Conservation (phyloP, 2,113 vertebrate species). For the Rhabdomys dilectus region DNA sequence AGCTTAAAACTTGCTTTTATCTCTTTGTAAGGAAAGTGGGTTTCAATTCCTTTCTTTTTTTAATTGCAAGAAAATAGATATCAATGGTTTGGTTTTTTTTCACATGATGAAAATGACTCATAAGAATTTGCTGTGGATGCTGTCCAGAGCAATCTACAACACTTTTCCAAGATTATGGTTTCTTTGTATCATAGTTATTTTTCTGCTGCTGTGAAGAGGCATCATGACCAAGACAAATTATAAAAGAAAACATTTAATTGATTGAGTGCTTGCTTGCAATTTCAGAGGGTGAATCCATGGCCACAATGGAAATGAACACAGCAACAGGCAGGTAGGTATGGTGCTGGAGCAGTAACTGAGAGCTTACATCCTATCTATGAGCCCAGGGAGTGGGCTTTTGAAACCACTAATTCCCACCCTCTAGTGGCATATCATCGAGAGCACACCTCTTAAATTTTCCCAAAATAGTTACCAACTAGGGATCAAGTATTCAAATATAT, state of each 20-base stretch:
- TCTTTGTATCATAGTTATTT: background rate
- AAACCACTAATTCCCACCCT: background rate
- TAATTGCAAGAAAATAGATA: background rate
- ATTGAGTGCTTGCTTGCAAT: background rate
- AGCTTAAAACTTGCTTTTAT: constrained; percentile 38
- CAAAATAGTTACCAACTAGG: background rate
- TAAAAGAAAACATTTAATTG: background rate
- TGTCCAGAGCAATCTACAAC: background rate
- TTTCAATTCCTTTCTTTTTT: constrained; percentile 63
- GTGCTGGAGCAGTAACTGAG: background rate
- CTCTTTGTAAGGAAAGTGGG: constrained; percentile 1
- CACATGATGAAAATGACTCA: background rate
- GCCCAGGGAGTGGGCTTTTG: background rate
- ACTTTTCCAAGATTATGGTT: constrained; percentile 25
- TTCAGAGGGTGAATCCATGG: background rate
- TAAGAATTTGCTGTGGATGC: background rate
- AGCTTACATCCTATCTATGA: background rate
- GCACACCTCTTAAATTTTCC: background rate
- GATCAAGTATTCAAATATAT: background rate
- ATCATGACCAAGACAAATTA: background rate
- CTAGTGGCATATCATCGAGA: background rate
- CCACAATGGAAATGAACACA: background rate
- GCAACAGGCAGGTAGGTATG: background rate
- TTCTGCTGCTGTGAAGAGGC: background rate
- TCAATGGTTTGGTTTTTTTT: background rate